A percentile compares a stretch with the other conserved stretches of the same genome.
Conservation (phyloP, 2,113 vertebrate species). For the Xenopus laevis region DNA sequence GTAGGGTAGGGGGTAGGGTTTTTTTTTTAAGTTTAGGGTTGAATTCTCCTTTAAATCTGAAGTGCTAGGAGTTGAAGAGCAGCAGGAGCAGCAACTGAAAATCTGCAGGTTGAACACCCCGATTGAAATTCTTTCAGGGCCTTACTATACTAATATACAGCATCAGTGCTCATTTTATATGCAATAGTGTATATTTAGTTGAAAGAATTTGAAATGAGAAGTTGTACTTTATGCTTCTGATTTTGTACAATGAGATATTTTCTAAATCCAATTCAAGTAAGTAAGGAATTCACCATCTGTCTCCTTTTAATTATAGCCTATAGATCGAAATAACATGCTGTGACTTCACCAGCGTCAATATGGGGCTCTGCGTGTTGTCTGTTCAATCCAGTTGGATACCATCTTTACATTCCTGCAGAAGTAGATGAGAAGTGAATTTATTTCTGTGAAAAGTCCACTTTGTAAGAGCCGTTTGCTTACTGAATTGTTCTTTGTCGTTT, state of each 20-base stretch:
- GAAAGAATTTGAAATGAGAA: slow-evolving; percentile 25
- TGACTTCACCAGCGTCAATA: not conserved
- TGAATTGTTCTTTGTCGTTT: slow-evolving; percentile 32
- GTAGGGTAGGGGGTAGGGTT: too few relatives aligned
- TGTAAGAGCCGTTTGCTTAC: not conserved
- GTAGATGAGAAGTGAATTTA: not conserved
- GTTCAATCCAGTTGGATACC: not conserved
- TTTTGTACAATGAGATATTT: not conserved
- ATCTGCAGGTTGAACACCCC: too few relatives aligned
- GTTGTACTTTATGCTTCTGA: not conserved
- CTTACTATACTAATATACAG: too few relatives aligned
- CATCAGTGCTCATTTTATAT: too few relatives aligned
- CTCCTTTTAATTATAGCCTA: slow-evolving; percentile 17
- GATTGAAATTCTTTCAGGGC: too few relatives aligned
- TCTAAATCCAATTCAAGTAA: not conserved
- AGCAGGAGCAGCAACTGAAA: too few relatives aligned
- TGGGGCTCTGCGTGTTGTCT: not conserved
- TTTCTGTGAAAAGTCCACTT: too few relatives aligned
- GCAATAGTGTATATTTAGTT: too few relatives aligned
- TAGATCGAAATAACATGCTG: slow-evolving; percentile 11
- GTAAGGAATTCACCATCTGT: slow-evolving; percentile 27
- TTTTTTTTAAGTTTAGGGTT: too few relatives aligned
- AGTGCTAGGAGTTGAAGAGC: too few relatives aligned
- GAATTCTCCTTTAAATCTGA: too few relatives aligned
- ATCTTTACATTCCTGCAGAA: not conserved